phyloP scores from a whole-genome alignment of 2,888 invertebrate species.

The Eucriotettix oculatus region DNA sequence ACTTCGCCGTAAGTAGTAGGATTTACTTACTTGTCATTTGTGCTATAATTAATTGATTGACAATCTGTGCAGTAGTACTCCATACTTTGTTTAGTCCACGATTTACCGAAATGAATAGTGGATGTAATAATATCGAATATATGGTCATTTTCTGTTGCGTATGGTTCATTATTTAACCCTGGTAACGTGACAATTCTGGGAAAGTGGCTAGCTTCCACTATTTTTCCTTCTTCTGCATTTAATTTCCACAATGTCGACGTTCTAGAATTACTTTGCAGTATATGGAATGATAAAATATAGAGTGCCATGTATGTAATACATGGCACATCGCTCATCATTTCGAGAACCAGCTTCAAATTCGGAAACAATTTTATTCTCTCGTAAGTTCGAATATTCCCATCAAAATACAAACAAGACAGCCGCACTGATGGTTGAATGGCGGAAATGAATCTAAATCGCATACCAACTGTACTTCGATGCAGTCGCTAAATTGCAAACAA shows the following conservation, averaged over 20 bases:
- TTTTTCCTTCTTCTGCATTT: constrained; percentile 57
- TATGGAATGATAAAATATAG: constrained; percentile 54
- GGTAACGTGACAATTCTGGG: constrained; percentile 30
- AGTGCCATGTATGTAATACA: constrained; percentile 45
- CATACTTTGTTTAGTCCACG: constrained; percentile 48
- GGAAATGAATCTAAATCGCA: constrained; percentile 3
- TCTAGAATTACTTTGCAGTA: constrained; percentile 59
- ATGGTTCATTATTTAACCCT: constrained; percentile 18
- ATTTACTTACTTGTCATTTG: constrained; percentile 4
- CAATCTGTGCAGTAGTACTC: constrained; percentile 48
- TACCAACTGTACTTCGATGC: neutral
- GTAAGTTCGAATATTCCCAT: neutral
- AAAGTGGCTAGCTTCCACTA: constrained; percentile 44
- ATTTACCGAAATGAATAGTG: constrained; percentile 45
- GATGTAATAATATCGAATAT: constrained; percentile 62
- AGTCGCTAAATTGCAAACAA: too few relatives aligned
- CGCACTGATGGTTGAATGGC: constrained; percentile 5
- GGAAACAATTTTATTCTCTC: neutral
- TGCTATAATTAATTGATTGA: constrained; percentile 18
- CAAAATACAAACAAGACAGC: constrained; percentile 6
- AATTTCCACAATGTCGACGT: constrained; percentile 73
- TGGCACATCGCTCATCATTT: constrained; percentile 34
- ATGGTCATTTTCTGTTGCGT: constrained; percentile 40
- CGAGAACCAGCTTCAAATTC: constrained; percentile 1
- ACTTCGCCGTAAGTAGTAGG: too few relatives aligned